Conservation (phyloP, 2,113 vertebrate genomes). For the Vulpes lagopus region DNA sequence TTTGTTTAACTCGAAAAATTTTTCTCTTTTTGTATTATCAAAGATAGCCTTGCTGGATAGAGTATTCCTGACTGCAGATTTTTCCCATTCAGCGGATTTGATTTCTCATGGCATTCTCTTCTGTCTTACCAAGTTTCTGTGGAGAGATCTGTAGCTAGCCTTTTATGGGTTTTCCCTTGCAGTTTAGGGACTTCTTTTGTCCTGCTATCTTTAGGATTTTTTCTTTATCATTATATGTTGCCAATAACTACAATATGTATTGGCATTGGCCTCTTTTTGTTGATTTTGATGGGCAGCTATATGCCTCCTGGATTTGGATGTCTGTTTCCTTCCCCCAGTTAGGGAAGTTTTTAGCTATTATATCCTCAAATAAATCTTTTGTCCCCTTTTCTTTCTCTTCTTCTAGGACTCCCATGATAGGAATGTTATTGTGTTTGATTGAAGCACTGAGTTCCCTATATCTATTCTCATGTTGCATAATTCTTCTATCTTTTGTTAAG, state of each 20-base stretch:
- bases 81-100: too few relatives aligned
- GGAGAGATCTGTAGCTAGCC: too few relatives aligned
- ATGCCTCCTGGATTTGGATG: background rate
- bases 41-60: too few relatives aligned
- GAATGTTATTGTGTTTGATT: background rate
- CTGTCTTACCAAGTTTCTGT: too few relatives aligned
- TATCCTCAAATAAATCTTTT: background rate
- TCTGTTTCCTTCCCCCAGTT: background rate
- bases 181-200: background rate
- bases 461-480: background rate
- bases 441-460: background rate
- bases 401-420: background rate
- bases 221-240: background rate
- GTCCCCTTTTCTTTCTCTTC: background rate
- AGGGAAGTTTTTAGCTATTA: background rate
- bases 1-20: too few relatives aligned
- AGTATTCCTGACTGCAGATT: too few relatives aligned
- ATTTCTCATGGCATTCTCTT: too few relatives aligned
- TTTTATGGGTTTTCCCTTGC: too few relatives aligned
- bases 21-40: too few relatives aligned
- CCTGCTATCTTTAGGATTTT: background rate
- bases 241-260: background rate
- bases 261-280: background rate
- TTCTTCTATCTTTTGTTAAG: background rate
- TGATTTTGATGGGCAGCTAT: background rate